These are phyloP conservation scores for Lethrus apterus DNA, from an alignment of 1,140 invertebrate species.

Conservation along the genomic window DNA sequence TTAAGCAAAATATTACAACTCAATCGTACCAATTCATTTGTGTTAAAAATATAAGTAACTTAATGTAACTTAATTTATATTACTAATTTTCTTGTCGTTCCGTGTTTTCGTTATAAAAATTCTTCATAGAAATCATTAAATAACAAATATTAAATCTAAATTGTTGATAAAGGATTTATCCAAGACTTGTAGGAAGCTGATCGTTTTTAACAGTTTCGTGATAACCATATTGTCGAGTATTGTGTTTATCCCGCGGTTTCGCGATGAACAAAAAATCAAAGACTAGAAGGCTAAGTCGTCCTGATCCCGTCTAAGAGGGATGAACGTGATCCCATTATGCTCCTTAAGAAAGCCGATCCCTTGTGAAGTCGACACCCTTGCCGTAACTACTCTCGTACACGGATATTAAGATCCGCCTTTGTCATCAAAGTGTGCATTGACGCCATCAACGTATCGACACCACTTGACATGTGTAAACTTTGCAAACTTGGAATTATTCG, in stretches of 20 bases:
- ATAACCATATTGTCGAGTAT: no score
- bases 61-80: no score
- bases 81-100: no score
- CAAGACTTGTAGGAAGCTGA: no score
- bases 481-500: slow-evolving; percentile 30
- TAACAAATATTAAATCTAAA: no score
- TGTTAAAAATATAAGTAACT: no score
- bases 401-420: slow-evolving; percentile 39
- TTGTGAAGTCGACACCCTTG: slow-evolving; percentile 38
- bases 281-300: slow-evolving; percentile 32
- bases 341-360: slow-evolving; percentile 41
- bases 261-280: slow-evolving; percentile 34
- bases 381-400: slow-evolving; percentile 34
- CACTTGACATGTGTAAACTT: slow-evolving; percentile 36
- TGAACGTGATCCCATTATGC: slow-evolving; percentile 42
- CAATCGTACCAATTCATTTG: no score
- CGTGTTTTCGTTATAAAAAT: neutral
- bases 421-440: slow-evolving; percentile 33
- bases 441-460: slow-evolving; percentile 28
- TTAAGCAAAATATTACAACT: no score
- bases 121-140: neutral
- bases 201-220: no score
- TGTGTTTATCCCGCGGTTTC: no score
- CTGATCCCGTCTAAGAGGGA: slow-evolving; percentile 40
- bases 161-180: no score